Conservation (phyloP, 2,113 vertebrate species). For the Mola mola region DNA sequence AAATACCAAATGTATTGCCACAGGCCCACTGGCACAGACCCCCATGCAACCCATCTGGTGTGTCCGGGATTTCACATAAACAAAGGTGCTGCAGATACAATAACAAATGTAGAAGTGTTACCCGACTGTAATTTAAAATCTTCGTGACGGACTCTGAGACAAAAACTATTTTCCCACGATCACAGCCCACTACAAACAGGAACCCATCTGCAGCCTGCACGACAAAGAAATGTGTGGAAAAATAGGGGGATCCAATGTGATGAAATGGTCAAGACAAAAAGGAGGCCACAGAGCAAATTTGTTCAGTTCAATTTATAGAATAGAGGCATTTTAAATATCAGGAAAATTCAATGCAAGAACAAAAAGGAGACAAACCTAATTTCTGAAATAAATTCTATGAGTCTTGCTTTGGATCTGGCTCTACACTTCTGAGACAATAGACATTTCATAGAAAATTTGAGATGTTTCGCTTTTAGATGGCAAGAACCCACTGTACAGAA, state of each 20-base stretch:
- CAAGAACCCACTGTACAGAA: too few species aligned
- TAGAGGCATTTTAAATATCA: background rate
- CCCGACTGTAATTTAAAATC: conserved; percentile 90
- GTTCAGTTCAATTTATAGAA: too few species aligned
- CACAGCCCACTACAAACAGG: conserved; percentile 93
- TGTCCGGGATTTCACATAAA: conserved; percentile 28
- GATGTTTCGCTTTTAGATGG: too few species aligned
- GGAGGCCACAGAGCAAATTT: conserved; percentile 2
- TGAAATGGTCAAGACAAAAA: conserved; percentile 35
- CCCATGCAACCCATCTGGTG: conserved; percentile 30
- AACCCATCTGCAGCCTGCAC: conserved; percentile 91
- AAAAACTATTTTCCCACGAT: conserved; percentile 92
- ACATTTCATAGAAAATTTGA: too few species aligned
- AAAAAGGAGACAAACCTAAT: background rate
- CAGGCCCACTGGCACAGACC: background rate
- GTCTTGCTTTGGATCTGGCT: background rate
- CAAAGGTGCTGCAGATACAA: conserved; percentile 32
- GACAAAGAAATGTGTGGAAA: conserved; percentile 37
- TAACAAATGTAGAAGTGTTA: conserved; percentile 68
- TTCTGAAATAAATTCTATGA: background rate
- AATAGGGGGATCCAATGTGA: conserved; percentile 28
- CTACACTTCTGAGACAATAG: too few species aligned
- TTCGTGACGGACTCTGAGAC: conserved; percentile 91
- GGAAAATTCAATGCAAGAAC: background rate
- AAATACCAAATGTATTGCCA: background rate